Percentiles rank a stretch among this genome's conserved stretches.
phyloP scores from a whole-genome alignment of 2,888 invertebrate genomes.

The Apotomis betuletana region DNA sequence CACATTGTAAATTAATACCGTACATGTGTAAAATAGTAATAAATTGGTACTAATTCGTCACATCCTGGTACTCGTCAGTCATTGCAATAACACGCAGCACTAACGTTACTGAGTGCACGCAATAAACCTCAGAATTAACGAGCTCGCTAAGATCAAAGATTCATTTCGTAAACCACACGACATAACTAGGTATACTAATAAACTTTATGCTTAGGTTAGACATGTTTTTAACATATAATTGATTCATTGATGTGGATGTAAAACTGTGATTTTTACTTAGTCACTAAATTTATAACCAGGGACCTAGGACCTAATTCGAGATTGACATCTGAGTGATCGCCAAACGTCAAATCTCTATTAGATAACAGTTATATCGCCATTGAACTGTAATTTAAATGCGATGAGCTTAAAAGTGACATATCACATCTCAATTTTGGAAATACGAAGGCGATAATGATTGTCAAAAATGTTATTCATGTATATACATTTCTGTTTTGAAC shows the following conservation, averaged over 20 bases:
- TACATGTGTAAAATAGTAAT: not conserved
- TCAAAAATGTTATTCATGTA: too few species aligned
- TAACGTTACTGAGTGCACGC: not conserved
- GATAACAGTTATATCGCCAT: too few species aligned
- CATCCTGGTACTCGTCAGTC: conserved; percentile 8
- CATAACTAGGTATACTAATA: not conserved
- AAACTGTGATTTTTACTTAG: too few species aligned
- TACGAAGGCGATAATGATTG: too few species aligned
- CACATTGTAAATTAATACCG: not conserved
- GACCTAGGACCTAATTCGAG: not conserved
- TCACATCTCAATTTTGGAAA: too few species aligned
- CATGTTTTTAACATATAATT: not conserved
- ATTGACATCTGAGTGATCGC: too few species aligned
- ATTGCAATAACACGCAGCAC: not conserved
- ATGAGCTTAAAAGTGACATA: too few species aligned
- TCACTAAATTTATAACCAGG: too few species aligned
- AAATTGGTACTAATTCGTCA: conserved; percentile 7
- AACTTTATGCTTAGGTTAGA: not conserved
- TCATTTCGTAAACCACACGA: not conserved
- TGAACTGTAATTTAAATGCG: too few species aligned
- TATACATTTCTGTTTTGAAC: too few species aligned
- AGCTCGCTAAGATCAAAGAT: conserved; percentile 9
- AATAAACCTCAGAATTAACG: not conserved
- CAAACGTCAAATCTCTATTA: too few species aligned
- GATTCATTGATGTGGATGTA: too few species aligned